phyloP scores from a whole-genome alignment of 2,888 invertebrate genomes.

The Thera obeliscata region DNA sequence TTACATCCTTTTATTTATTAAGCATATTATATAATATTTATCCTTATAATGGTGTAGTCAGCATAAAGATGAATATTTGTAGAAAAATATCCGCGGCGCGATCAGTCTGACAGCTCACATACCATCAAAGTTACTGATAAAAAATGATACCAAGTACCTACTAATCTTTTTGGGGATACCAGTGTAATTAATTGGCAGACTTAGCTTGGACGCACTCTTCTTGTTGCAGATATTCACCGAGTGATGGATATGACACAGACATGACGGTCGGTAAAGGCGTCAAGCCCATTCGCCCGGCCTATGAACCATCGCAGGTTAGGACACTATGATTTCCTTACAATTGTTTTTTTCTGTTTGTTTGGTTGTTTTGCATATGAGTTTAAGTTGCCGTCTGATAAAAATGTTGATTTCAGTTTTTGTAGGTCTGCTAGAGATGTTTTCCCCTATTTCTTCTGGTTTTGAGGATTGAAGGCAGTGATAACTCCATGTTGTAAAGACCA shows the following conservation, averaged over 20 bases:
- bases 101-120: no score
- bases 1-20: no score
- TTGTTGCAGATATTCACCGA: constrained; percentile 58
- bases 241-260: constrained; percentile 45
- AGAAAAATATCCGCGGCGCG: no score
- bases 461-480: neutral
- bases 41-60: no score
- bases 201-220: no score
- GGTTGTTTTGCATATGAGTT: neutral
- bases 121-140: no score
- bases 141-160: no score
- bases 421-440: neutral
- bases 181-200: no score
- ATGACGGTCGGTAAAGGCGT: constrained; percentile 18
- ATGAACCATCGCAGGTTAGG: constrained; percentile 61
- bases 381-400: neutral
- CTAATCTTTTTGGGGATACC: no score
- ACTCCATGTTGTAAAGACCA: neutral
- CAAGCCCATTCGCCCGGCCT: constrained; percentile 65
- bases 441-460: neutral
- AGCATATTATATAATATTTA: no score
- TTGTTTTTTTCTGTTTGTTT: neutral
- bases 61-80: no score
- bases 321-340: neutral
- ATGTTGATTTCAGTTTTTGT: neutral